Evolutionary conservation across 1,140 invertebrate genomes (phyloP), one percentile per base, ranked within the genome.

Genomic region (Argopecten irradians): DNA sequence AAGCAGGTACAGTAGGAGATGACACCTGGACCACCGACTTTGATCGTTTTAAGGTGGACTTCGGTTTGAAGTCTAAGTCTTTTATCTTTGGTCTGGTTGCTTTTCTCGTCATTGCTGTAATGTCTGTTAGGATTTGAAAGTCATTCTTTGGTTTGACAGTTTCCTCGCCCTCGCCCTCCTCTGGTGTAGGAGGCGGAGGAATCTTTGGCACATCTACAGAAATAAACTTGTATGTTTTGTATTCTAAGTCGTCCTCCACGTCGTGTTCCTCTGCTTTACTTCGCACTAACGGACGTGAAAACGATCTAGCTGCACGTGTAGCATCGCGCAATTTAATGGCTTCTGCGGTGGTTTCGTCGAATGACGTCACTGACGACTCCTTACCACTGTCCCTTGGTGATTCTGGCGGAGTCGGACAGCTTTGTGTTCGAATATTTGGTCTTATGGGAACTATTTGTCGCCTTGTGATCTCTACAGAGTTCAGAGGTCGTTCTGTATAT

Each of bases 81-180:
- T 86, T 88, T 22, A 90, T 35, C 82, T 33, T 90, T 11, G 89
- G 89, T 88, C 87, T 86, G 9, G 89, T 88, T n/a, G 89, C 89
- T 71, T 86, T 83, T 41, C 89, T 83, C 0, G 87, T 88, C 39
- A 86, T 34, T 34, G 43, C 89, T 2, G 89, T 90, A 35, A 90
- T 36, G 35, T 88, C 82, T 13, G 35, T 84, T 46, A 88, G 55
- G 43, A 55, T 55, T 34, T 84, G 82, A 34, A 84, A 55, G 19
- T 83, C n/a, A 35, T 88, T 71, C 16, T 71, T 71, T n/a, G 55
- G 55, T 71, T 71, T 71, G 8, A 71, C 28, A 28, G 55, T 71
- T 71, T 71, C 55, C n/a, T 71, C 55, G 16, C 28, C 55, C n/a
- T 71, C 55, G 16, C 28, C 55, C 2, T 71, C 55, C 55, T 71